These are phyloP conservation scores for Syngnathus acus DNA, from an alignment of 2,797 vertebrate genomes.

Conservation along the genomic window DNA sequence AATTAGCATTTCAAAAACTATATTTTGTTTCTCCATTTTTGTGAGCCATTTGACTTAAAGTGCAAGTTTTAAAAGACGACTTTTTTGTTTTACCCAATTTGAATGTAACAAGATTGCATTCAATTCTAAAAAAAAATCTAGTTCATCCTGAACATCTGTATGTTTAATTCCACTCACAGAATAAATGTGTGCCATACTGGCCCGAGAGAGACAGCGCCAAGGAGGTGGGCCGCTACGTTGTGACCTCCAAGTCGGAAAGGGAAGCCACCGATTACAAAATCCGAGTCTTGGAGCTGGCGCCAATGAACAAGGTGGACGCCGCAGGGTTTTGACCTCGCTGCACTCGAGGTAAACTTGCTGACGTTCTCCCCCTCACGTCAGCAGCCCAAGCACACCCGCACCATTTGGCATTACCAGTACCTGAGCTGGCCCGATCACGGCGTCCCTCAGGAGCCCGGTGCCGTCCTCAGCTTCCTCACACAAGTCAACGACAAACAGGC, in stretches of 20 bases:
- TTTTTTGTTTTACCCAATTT: too few relatives aligned
- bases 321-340: background rate
- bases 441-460: constrained; percentile 80
- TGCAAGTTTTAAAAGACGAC: too few relatives aligned
- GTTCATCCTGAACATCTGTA: background rate
- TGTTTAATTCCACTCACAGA: constrained; percentile 61
- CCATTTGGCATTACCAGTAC: constrained; percentile 84
- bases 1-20: background rate
- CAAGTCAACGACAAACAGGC: constrained; percentile 85
- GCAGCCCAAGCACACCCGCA: constrained; percentile 53
- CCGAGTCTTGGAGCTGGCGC: constrained; percentile 69
- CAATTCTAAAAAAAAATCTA: too few relatives aligned
- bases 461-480: constrained; percentile 84
- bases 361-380: background rate
- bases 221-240: constrained; percentile 69
- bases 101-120: too few relatives aligned
- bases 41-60: too few relatives aligned
- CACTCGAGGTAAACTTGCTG: background rate
- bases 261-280: constrained; percentile 82
- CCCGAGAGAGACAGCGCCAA: constrained; percentile 64
- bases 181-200: constrained; percentile 96
- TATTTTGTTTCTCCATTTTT: too few relatives aligned
- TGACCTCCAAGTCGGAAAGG: constrained; percentile 62
- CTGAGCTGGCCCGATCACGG: constrained; percentile 87
- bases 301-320: constrained; percentile 63